Evolutionary conservation across 2,888 invertebrate genomes (phyloP).

Genomic region (Acrocyrtus sp.): DNA sequence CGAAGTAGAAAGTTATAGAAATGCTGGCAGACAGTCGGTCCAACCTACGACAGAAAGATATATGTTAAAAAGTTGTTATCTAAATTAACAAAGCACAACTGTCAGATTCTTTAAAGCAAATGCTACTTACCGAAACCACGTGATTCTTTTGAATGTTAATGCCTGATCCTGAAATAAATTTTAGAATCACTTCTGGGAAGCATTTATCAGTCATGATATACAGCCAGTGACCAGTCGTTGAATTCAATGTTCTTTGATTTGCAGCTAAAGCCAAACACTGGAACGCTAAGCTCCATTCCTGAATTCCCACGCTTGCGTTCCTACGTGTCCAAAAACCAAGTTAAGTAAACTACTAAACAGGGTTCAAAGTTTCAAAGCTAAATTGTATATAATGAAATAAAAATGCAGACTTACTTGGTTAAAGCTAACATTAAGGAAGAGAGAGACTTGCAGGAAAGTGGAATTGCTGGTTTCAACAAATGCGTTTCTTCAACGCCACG

Average conservation of each 20-base stretch:
- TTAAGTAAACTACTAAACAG: no score
- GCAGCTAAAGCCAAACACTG: constrained; percentile 80
- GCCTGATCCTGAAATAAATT: constrained; percentile 76
- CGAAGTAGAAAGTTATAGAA: constrained; percentile 78
- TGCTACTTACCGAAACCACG: constrained; percentile 52
- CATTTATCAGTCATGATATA: constrained; percentile 61
- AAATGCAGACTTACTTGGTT: no score
- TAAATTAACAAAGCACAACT: neutral
- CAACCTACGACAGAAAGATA: constrained; percentile 71
- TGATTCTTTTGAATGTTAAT: constrained; percentile 65
- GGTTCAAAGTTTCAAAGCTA: no score
- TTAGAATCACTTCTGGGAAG: constrained; percentile 70
- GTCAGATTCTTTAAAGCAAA: constrained; percentile 9
- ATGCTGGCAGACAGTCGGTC: constrained; percentile 79
- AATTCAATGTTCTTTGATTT: constrained; percentile 68
- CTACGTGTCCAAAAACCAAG: no score
- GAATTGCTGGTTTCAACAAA: constrained; percentile 73
- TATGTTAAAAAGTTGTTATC: no score
- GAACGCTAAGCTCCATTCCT: constrained; percentile 83
- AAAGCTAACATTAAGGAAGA: constrained; percentile 75
- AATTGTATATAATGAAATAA: no score
- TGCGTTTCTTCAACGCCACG: constrained; percentile 70
- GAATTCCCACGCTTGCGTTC: constrained; percentile 75
- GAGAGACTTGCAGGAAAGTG: constrained; percentile 74
- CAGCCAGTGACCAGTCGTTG: constrained; percentile 64